A percentile compares a stretch with the other conserved stretches of the same genome.
phyloP scores from a whole-genome alignment of 1,140 invertebrate genomes.

The Pentalonia nigronervosa region DNA sequence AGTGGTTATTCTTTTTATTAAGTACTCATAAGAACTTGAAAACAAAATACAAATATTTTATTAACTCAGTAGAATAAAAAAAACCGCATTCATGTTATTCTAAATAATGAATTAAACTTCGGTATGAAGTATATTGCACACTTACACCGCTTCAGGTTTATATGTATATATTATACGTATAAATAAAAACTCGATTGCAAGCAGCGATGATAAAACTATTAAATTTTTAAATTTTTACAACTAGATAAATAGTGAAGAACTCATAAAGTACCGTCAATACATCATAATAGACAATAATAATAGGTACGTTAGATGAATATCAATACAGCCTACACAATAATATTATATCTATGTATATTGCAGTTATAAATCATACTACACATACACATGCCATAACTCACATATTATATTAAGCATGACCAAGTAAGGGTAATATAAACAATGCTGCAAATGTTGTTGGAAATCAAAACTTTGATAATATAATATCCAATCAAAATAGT shows the following conservation, averaged over 20 bases:
- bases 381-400: not conserved
- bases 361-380: not conserved
- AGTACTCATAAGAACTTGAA: not conserved
- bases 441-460: not conserved
- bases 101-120: not conserved
- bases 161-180: no score
- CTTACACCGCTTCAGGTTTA: no score
- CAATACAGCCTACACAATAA: not conserved
- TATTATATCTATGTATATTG: not conserved
- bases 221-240: not conserved
- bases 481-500: not conserved
- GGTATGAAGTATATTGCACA: no score
- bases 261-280: not conserved
- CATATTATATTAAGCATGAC: not conserved
- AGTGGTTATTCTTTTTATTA: no score
- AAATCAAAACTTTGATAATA: not conserved
- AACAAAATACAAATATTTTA: not conserved
- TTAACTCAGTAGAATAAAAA: not conserved
- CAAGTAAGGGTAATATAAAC: not conserved
- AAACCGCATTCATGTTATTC: not conserved
- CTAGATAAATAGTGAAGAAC: not conserved
- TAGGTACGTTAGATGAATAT: not conserved
- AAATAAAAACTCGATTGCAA: not conserved
- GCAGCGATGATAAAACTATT: not conserved
- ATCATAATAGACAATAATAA: not conserved